Evolutionary conservation across 1,140 invertebrate species (phyloP).

Genomic region (Drosophila carrolli): DNA sequence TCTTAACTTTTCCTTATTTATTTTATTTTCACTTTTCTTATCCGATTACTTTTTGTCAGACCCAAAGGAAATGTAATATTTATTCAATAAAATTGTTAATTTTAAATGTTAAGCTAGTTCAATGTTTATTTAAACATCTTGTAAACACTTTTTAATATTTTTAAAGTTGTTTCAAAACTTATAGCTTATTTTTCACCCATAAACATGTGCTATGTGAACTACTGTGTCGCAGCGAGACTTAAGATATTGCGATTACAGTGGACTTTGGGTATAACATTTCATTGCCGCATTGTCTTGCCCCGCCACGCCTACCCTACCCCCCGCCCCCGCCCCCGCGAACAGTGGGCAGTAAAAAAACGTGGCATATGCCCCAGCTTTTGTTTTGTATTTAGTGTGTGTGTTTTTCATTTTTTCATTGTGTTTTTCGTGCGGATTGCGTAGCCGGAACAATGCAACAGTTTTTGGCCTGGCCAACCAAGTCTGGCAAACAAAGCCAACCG

Average conservation of each 20-base stretch:
- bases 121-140: too few species aligned
- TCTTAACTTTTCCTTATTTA: too few species aligned
- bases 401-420: conserved; percentile 2
- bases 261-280: conserved; percentile 39
- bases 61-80: too few species aligned
- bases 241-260: conserved; percentile 39
- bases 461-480: conserved; percentile 41
- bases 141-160: too few species aligned
- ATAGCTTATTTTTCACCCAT: too few species aligned
- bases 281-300: conserved; percentile 37
- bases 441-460: conserved; percentile 61
- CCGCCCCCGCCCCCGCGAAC: background rate
- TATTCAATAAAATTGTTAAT: too few species aligned
- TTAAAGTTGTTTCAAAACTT: too few species aligned
- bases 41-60: too few species aligned
- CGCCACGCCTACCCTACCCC: background rate
- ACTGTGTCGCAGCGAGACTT: conserved; percentile 7
- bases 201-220: background rate
- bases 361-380: conserved; percentile 13
- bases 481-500: conserved; percentile 25
- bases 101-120: too few species aligned
- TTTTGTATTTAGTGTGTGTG: conserved; percentile 15
- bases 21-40: too few species aligned
- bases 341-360: conserved; percentile 35
- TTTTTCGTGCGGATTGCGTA: conserved; percentile 22